Conservation (phyloP, 2,888 invertebrate species). For the Harpalus rubripes region DNA sequence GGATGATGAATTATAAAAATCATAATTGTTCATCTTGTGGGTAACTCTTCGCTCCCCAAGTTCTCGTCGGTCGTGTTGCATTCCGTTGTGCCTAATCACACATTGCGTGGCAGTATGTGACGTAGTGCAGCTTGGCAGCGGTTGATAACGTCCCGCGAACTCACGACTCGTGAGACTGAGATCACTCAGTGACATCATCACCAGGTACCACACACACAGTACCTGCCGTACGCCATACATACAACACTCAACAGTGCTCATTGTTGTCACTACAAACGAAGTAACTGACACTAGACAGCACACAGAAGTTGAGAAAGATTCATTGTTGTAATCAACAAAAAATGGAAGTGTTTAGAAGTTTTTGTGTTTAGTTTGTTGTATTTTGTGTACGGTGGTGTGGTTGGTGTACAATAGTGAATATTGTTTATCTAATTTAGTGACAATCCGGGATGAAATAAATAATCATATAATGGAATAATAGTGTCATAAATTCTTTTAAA, state of each 20-base stretch:
- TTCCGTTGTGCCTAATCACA: constrained; percentile 41
- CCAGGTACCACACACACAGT: constrained; percentile 38
- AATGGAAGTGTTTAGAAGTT: not conserved
- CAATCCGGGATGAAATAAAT: too few relatives aligned
- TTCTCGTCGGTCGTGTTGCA: not conserved
- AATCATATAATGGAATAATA: too few relatives aligned
- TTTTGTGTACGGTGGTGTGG: not conserved
- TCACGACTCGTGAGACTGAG: constrained; percentile 24
- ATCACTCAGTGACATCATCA: constrained; percentile 54
- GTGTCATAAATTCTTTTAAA: too few relatives aligned
- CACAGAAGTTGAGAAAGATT: not conserved
- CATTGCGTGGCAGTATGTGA: constrained; percentile 27
- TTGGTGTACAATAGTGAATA: not conserved
- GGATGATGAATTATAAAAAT: too few relatives aligned
- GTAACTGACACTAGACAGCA: not conserved
- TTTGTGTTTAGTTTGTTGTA: not conserved
- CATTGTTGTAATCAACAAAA: not conserved
- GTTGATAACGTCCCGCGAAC: constrained; percentile 40
- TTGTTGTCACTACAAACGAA: constrained; percentile 10
- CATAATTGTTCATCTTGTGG: too few relatives aligned
- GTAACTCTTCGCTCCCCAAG: not conserved
- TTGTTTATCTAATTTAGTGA: too few relatives aligned
- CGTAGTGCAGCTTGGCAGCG: constrained; percentile 53
- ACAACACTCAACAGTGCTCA: not conserved
- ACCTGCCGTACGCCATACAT: constrained; percentile 6